Conservation (phyloP, 1,140 invertebrate species). For the Danaus melanippus region DNA sequence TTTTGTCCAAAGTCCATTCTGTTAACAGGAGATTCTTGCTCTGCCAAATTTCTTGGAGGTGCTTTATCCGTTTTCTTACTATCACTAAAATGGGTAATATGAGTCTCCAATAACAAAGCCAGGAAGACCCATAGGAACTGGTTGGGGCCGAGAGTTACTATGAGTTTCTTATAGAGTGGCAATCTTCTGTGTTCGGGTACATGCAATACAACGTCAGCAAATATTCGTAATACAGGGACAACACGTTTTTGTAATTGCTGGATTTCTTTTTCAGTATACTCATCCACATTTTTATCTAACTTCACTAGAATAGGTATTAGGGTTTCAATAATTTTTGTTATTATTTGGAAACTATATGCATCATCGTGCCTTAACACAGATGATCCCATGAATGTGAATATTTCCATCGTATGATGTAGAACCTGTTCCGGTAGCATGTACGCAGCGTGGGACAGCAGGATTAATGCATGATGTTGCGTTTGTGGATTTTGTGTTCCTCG, state of each 20-base stretch:
- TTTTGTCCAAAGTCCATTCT: constrained; percentile 81
- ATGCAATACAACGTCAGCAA: constrained; percentile 89
- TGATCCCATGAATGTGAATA: constrained; percentile 96
- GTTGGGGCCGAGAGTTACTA: constrained; percentile 79
- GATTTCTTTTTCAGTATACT: constrained; percentile 64
- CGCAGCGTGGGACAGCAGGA: constrained; percentile 85
- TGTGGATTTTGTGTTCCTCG: constrained; percentile 91
- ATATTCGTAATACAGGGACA: constrained; percentile 86
- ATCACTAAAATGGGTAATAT: constrained; percentile 73
- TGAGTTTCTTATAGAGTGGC: constrained; percentile 84
- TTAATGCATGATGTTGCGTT: constrained; percentile 92
- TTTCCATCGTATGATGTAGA: constrained; percentile 92
- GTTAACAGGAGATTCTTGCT: constrained; percentile 63
- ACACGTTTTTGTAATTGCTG: constrained; percentile 66
- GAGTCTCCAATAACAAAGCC: constrained; percentile 79
- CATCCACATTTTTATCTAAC: constrained; percentile 60
- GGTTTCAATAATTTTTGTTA: constrained; percentile 90
- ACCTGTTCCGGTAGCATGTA: constrained; percentile 85
- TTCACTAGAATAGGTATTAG: constrained; percentile 88
- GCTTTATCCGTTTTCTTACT: constrained; percentile 49
- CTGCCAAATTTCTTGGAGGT: constrained; percentile 44
- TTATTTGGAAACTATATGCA: constrained; percentile 94
- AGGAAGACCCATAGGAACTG: constrained; percentile 85
- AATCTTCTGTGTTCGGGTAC: constrained; percentile 90
- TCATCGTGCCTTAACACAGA: constrained; percentile 93